Evolutionary conservation across 2,113 vertebrate species (phyloP).

Genomic region (Rattus norvegicus): GRCr8 NC_086033.1:100796501-100797000

Average conservation of each 20-base stretch:
- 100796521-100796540: neutral
- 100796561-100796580: neutral
- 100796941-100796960: neutral
- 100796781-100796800: neutral
- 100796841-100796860: neutral
- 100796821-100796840: neutral
- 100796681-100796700: too few species aligned
- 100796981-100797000: neutral
- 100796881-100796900: too few species aligned
- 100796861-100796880: neutral
- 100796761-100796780: neutral
- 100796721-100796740: neutral
- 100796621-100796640: neutral
- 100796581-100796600: too few species aligned
- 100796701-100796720: neutral
- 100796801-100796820: neutral
- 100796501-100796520: neutral
- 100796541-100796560: too few species aligned
- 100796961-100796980: neutral
- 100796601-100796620: too few species aligned
- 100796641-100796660: neutral
- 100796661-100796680: neutral
- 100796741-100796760: neutral
- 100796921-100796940: too few species aligned
- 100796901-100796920: neutral